A percentile compares a stretch with the other conserved stretches of the same genome.
phyloP scores from a whole-genome alignment of 2,113 vertebrate species.

The Oenanthe melanoleuca region DNA sequence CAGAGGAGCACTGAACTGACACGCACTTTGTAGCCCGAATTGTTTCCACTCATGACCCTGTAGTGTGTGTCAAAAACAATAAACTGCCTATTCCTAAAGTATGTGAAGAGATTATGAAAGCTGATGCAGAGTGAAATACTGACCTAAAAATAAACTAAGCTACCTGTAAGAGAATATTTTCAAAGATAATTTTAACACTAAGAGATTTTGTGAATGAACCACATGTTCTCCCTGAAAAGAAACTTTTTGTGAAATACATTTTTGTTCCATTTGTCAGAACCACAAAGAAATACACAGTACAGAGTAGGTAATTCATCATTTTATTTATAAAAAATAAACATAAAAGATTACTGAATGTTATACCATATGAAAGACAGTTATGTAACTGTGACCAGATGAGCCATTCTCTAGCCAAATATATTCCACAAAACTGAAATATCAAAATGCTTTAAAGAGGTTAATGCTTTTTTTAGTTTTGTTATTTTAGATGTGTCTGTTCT shows the following conservation, averaged over 20 bases:
- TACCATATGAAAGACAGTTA: background rate
- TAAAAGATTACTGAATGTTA: background rate
- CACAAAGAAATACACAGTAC: background rate
- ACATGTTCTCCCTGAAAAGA: background rate
- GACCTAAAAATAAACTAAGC: conserved; percentile 46
- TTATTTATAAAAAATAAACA: background rate
- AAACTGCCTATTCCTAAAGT: conserved; percentile 62
- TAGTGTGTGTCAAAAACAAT: conserved; percentile 63
- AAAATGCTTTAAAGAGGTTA: background rate
- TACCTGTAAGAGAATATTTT: conserved; percentile 33
- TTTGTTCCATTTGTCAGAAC: background rate
- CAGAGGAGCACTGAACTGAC: conserved; percentile 69
- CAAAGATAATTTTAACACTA: background rate
- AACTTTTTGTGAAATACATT: background rate
- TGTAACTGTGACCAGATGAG: background rate
- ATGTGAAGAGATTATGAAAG: conserved; percentile 67
- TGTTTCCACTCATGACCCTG: conserved; percentile 71
- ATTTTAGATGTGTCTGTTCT: background rate
- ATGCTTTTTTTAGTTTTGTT: background rate
- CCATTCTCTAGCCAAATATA: background rate
- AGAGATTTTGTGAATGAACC: conserved; percentile 26
- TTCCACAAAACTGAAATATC: background rate
- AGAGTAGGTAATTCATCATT: background rate
- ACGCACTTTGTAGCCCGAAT: conserved; percentile 69
- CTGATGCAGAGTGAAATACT: conserved; percentile 43